Evolutionary conservation across 2,888 invertebrate genomes (phyloP).

Genomic region (Anarsia innoxiella): DNA sequence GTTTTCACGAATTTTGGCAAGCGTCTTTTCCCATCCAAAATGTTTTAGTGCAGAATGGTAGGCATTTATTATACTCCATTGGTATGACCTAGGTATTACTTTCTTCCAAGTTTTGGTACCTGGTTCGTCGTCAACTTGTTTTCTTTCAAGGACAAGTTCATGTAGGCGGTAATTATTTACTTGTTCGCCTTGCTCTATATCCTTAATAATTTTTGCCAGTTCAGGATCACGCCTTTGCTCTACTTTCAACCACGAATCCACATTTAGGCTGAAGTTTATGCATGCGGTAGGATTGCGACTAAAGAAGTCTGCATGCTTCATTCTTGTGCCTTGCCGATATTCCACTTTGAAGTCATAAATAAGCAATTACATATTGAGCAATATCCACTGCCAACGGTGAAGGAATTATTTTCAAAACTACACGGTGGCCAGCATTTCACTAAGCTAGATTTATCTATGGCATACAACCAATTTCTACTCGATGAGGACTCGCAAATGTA

Average conservation of each 20-base stretch:
- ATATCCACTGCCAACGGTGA: conserved; percentile 17
- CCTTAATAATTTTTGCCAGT: conserved; percentile 5
- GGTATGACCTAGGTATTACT: neutral
- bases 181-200: neutral
- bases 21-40: conserved; percentile 20
- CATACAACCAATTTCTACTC: conserved; percentile 17
- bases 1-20: conserved; percentile 23
- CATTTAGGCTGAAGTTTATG: neutral
- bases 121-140: neutral
- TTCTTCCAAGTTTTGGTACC: conserved; percentile 2
- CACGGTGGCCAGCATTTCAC: conserved; percentile 15
- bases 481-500: conserved; percentile 10
- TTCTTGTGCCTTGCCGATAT: conserved; percentile 14
- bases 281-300: conserved; percentile 13
- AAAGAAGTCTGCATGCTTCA: conserved; percentile 20
- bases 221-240: conserved; percentile 11
- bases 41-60: conserved; percentile 20
- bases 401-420: conserved; percentile 17
- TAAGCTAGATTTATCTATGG: conserved; percentile 19
- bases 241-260: conserved; percentile 11
- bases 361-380: conserved; percentile 18
- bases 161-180: neutral
- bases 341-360: conserved; percentile 14
- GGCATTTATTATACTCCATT: neutral
- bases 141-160: conserved; percentile 1